phyloP scores from a whole-genome alignment of 2,888 invertebrate species.

The Nephrocerus scutellatus region DNA sequence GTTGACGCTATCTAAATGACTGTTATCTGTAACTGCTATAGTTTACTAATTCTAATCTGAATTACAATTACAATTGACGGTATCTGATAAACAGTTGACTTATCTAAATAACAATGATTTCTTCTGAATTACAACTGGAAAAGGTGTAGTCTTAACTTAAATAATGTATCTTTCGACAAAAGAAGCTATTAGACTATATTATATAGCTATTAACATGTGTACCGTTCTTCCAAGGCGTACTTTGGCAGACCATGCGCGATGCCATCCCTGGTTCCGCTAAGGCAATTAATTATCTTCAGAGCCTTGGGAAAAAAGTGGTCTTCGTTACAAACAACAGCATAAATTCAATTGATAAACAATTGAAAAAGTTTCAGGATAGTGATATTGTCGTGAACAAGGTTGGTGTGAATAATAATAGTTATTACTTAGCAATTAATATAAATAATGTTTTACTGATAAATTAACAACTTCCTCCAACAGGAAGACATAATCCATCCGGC shows the following conservation, averaged over 20 bases:
- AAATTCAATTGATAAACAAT: conserved; percentile 29
- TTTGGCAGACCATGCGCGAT: conserved; percentile 45
- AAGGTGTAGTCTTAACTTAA: too few species aligned
- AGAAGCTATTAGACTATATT: too few species aligned
- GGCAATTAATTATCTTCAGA: conserved; percentile 41
- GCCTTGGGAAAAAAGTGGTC: conserved; percentile 44
- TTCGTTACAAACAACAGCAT: conserved; percentile 49
- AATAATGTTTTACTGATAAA: conserved; percentile 1
- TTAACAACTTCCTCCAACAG: conserved; percentile 13
- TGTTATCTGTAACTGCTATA: too few species aligned
- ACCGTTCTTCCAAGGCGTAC: too few species aligned
- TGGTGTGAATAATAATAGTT: background rate
- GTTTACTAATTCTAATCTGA: too few species aligned
- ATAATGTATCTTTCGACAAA: too few species aligned
- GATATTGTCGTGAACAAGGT: conserved; percentile 36
- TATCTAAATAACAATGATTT: too few species aligned
- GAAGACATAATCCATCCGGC: conserved; percentile 45
- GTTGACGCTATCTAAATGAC: too few species aligned
- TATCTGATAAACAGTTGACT: too few species aligned
- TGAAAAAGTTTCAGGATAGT: conserved; percentile 31
- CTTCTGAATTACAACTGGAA: too few species aligned
- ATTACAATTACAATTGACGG: too few species aligned
- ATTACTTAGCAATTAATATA: background rate
- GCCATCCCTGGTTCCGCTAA: conserved; percentile 43
- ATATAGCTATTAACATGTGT: too few species aligned